Conservation (phyloP, 2,888 invertebrate genomes). For the Vesta saturnalis region DNA sequence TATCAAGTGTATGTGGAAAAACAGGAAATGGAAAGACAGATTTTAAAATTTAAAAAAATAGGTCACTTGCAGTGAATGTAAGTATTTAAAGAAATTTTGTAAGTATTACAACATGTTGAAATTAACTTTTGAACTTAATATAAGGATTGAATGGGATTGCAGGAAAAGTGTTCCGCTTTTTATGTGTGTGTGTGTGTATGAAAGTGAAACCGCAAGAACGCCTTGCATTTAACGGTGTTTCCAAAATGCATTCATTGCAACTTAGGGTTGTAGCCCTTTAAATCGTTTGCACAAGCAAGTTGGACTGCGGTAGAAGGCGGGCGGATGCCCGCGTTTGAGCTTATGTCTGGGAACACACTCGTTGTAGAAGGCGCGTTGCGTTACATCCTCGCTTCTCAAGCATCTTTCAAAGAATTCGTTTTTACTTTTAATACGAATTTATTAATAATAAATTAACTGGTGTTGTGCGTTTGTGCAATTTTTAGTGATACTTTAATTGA, state of each 20-base stretch:
- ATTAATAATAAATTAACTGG: conserved; percentile 7
- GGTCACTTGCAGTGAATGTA: conserved; percentile 4
- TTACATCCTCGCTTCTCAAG: conserved; percentile 31
- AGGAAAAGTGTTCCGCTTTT: no score
- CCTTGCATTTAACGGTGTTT: conserved; percentile 14
- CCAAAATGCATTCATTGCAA: conserved; percentile 41
- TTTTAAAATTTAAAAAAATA: background rate
- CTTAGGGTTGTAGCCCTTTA: conserved; percentile 39
- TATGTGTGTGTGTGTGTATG: no score
- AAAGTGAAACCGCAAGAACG: conserved; percentile 11
- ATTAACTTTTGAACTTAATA: no score
- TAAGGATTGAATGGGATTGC: no score
- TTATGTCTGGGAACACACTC: conserved; percentile 42
- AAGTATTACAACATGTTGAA: no score
- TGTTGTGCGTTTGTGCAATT: conserved; percentile 19
- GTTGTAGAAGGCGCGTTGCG: conserved; percentile 37
- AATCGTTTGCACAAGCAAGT: conserved; percentile 41
- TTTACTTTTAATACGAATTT: conserved; percentile 21
- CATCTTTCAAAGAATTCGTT: conserved; percentile 32
- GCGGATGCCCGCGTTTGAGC: conserved; percentile 39
- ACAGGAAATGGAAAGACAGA: conserved; percentile 5
- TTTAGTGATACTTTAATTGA: conserved; percentile 1
- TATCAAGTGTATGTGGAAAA: background rate
- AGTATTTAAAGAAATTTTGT: conserved; percentile 11
- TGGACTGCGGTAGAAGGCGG: conserved; percentile 43